Base-by-base conservation (phyloP, 2,113 vertebrate species). In the Anas platyrhynchos region DNA sequence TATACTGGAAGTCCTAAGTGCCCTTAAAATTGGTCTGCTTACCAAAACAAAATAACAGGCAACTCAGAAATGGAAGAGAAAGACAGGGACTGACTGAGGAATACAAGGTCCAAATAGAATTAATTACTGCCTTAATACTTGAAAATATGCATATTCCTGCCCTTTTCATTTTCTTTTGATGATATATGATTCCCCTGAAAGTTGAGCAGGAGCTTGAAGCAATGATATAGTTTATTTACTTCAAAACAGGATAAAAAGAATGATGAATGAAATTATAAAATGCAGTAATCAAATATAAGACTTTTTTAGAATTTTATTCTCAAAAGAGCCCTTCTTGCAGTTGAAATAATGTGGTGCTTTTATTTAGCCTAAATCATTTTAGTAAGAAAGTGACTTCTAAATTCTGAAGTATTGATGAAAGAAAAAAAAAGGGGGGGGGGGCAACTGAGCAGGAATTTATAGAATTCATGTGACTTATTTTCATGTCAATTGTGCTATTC, bases 311-410 rank as follows among this genome's bases (percentile, higher is more conserved):
- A 71, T 79, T 72, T 89, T 73, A 38, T 76, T 89, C 32, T 89
- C 48, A 58, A 44, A 46, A 77, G 89, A 80, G 3, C 2, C 2
- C 4, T 14, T 71, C 23, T 32, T 82, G 34, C 10, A 69, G 13
- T 6, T 93, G 32, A 81, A 82, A 56, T 76, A 79, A 89, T 10
- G 2, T 38, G 15, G 17, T 50, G 6, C 48, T 93, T 91, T 96
- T 96, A 71, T 62, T 86, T 72, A 91, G 36, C 63, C 77, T 94
- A 89, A 93, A 54, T 89, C n/a, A 71, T 79, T 93, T 84, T 88
- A 89, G 91, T 59, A 75, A 46, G 75, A 55, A 67, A 32, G 36
- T 86, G 71, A 56, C 79, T 88, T 62, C 83, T 83, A n/a, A 23
- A 68, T 78, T 91, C n/a, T 36, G 4, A 26, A 32, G 7, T 67